Evolutionary conservation across 1,140 invertebrate genomes (phyloP), one percentile per base, ranked within the genome.

Genomic region (Temnothorax curvispinosus): DNA sequence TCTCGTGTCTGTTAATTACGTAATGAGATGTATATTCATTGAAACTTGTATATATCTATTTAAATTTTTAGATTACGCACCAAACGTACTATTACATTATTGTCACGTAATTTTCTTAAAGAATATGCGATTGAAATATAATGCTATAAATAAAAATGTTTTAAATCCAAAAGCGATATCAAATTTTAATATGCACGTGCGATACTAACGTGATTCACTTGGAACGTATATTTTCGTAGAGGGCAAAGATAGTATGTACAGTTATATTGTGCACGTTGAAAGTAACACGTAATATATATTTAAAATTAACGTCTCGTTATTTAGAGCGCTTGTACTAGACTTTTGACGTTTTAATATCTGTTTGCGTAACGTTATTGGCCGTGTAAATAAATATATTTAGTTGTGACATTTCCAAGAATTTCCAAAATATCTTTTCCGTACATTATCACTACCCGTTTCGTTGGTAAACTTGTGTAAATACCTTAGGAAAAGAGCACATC

Each of bases 221-320:
- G 21, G 6, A 75, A 75, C 74, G 74, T 8, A 84, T 74, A 84
- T 84, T 84, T 72, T 84, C 54, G 3, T 84, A 74, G 7, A 21
- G n/a, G 27, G 4, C 18, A 38, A 35, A 72, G 3, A 47, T 21
- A 56, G 3, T 41, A 81, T 27, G 8, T 72, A 71, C 50, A 71
- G n/a, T 27, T 82, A 58, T 47, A 47, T 35, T 65, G 18, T 67
- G 9, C 13, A 54, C 60, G 47, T 32, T 21, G 11, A 54, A 69
- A 38, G n/a, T 35, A 65, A 69, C 4, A 67, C 69, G n/a, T 81
- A 44, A 69, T 4, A 54, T 71, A 81, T 4, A 44, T 58, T 71
- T 35, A 44, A 56, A 77, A n/a, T 35, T 77, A 62, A 15, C 50
- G 67, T 44, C 13, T 9, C 6, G 32, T n/a, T 27, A 80, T 11